Evolutionary conservation across 1,140 invertebrate species (phyloP), one percentile per base, ranked within the genome.

Genomic region (Bombus waltoni): DNA sequence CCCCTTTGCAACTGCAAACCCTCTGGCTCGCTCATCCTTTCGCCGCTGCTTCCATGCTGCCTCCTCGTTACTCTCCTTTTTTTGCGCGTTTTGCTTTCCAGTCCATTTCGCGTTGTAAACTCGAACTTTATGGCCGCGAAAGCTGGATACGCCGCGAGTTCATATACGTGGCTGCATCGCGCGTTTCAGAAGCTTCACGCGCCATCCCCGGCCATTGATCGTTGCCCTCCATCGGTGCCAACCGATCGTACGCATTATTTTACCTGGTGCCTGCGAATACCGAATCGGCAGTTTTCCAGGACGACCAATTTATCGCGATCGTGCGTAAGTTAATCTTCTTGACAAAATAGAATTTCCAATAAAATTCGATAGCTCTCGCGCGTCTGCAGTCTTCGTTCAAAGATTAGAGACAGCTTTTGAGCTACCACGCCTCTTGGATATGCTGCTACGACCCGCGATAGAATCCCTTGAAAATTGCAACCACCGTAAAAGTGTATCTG

Each of bases 21-120:
- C 8, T 35, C 47, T 25, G 74, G 47, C 65, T 42, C 90, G 89
- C 87, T 93, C 90, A 83, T 91, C 88, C 91, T 90, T 90, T 85
- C 88, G 88, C 88, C 87, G 40, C 86, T 68, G 76, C 62, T 53
- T 40, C 80, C 81, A 83, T 81, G 81, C 88, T 81, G 88, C 89
- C 92, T 90, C 89, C 92, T 92, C 90, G 83, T 88, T 90, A 88
- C 85, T 85, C 86, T 86, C 81, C 77, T 91, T 87, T 86, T 86
- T 38, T 90, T 89, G 81, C 88, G 78, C 93, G 89, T 92, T 93
- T 93, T 93, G 91, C 91, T 93, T 95, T 94, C 92, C 94, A 93
- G 92, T 94, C 94, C 94, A 95, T 95, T 95, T 95, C 93, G 86
- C 92, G 91, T 93, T 94, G 93, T 94, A 94, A 94, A 93, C 93